phyloP scores from a whole-genome alignment of 2,888 invertebrate species.

The Agonopterix alstromeriana region DNA sequence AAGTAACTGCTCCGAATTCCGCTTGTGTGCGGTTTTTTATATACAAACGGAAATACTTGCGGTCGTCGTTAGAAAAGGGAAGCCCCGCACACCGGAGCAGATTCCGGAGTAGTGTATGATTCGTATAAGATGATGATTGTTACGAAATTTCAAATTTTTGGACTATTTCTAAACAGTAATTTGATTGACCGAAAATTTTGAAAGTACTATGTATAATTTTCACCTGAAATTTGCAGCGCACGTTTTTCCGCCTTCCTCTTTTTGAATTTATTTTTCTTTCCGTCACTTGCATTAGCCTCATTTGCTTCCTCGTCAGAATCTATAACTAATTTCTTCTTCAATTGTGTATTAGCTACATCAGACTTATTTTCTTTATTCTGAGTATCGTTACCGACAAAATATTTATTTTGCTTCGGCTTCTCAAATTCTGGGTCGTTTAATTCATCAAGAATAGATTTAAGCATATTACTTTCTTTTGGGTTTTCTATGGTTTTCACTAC shows the following conservation, averaged over 20 bases:
- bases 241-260: constrained; percentile 48
- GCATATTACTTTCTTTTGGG: constrained; percentile 17
- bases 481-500: constrained; percentile 1
- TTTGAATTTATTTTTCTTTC: constrained; percentile 49
- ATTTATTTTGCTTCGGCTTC: constrained; percentile 42
- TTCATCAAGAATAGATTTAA: constrained; percentile 57
- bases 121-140: no score
- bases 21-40: no score
- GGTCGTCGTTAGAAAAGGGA: no score
- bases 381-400: constrained; percentile 27
- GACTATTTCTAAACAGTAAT: no score
- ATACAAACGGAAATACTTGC: no score
- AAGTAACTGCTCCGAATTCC: no score
- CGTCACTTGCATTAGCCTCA: constrained; percentile 17
- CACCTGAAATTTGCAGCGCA: constrained; percentile 65
- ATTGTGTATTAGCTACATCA: constrained; percentile 18
- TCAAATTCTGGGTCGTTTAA: constrained; percentile 49
- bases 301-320: constrained; percentile 58
- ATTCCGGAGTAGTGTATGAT: no score
- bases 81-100: no score
- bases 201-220: no score
- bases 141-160: no score
- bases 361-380: constrained; percentile 8
- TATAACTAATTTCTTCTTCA: constrained; percentile 55
- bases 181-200: no score